Conservation (phyloP, 2,797 vertebrate genomes). For the Rachycentron canadum region DNA sequence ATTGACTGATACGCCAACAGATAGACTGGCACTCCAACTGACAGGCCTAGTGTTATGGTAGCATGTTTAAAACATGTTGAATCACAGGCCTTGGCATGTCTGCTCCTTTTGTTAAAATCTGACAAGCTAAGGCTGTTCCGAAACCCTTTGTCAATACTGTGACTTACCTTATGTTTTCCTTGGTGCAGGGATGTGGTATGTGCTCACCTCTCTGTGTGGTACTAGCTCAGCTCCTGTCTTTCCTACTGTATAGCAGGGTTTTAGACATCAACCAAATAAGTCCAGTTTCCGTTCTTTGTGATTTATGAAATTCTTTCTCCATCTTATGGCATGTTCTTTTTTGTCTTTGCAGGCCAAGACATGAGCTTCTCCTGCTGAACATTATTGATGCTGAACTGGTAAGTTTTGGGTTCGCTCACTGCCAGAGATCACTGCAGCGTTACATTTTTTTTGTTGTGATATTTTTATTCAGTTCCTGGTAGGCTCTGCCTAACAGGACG, state of each 20-base stretch:
- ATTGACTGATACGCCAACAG: conserved; percentile 43
- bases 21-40: conserved; percentile 16
- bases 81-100: conserved; percentile 32
- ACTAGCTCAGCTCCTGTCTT: conserved; percentile 28
- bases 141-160: conserved; percentile 46
- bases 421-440: conserved; percentile 7
- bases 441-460: conserved; percentile 16
- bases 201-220: conserved; percentile 29
- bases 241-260: conserved; percentile 22
- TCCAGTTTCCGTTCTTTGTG: conserved; percentile 54
- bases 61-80: conserved; percentile 53
- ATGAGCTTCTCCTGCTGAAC: conserved; percentile 79
- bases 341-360: conserved; percentile 81
- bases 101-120: conserved; percentile 49
- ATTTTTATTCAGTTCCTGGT: conserved; percentile 31
- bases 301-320: conserved; percentile 66
- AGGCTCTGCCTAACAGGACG: not conserved
- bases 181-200: conserved; percentile 42
- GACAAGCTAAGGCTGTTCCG: conserved; percentile 20
- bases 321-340: conserved; percentile 71
- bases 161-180: conserved; percentile 65
- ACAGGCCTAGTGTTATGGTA: conserved; percentile 31
- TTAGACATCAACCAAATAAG: conserved; percentile 73
- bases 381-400: conserved; percentile 84
- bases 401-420: conserved; percentile 60